Percentiles rank a stretch among this genome's conserved stretches.
Conservation (phyloP, 2,113 vertebrate genomes). For the Azemiops feae region DNA sequence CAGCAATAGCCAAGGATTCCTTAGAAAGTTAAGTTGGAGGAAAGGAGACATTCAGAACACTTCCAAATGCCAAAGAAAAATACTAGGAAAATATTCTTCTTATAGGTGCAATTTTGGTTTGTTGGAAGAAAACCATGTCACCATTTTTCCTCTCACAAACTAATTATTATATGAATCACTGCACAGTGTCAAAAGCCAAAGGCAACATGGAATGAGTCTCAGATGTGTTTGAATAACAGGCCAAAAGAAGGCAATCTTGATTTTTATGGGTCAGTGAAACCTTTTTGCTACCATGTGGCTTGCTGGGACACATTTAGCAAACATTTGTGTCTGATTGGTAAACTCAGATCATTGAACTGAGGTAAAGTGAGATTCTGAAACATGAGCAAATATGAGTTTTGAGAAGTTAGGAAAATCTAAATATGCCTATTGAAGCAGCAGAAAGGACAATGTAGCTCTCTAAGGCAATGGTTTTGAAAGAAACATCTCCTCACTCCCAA, state of each 20-base stretch:
- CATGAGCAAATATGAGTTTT: slow-evolving; percentile 26
- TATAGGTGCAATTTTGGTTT: background rate
- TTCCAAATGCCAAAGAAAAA: background rate
- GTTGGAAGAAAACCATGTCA: background rate
- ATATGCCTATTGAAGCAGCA: slow-evolving; percentile 30
- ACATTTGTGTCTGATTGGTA: slow-evolving; percentile 8
- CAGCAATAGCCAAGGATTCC: background rate
- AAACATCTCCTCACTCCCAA: slow-evolving; percentile 33
- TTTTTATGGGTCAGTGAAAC: background rate
- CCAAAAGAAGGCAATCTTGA: background rate
- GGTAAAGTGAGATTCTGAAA: slow-evolving; percentile 40
- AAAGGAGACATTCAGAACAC: background rate
- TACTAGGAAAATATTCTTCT: background rate
- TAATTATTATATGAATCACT: background rate
- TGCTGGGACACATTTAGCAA: background rate
- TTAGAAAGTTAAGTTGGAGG: background rate
- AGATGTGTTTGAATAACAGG: background rate
- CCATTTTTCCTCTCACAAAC: background rate
- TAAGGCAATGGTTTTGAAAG: slow-evolving; percentile 21
- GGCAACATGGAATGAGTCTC: background rate
- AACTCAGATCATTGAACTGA: slow-evolving; percentile 37
- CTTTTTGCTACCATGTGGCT: background rate
- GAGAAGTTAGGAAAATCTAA: slow-evolving; percentile 18
- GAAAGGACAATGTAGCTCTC: slow-evolving; percentile 46
- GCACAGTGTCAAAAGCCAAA: background rate